Base-by-base conservation (phyloP, 2,797 vertebrate species). In the Crenichthys baileyi region DNA sequence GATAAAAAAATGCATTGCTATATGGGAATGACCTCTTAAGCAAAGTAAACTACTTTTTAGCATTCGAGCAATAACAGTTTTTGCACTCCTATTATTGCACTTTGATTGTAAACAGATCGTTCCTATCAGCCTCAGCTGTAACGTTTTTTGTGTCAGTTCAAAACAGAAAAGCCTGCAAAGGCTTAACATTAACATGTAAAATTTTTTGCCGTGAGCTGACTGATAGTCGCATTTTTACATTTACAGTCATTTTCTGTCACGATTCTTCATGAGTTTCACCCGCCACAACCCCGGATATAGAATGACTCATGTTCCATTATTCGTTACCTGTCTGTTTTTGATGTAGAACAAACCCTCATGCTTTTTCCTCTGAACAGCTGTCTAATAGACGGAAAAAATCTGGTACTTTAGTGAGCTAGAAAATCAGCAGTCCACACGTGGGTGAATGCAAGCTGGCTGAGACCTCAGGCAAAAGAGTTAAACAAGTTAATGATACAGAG, bases 351-450 rank as follows among this genome's bases (percentile, higher is more conserved):
- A n/a, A 31, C 11, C n/a, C 5, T 50, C 73, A 41, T 53, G 63
- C 31, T 79, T 70, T 18, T 74, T 72, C 80, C 74, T 74, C 22
- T 63, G 70, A 67, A 72, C 60, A 72, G 48, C 72, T 76, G 44
- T 24, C 7, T 12, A 7, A 70, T 50, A 53, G 73, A 20, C 18
- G 77, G 51, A 41, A 73, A 58, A 55, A 55, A 13, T 4, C 36
- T 24, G 13, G 53, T 26, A 20, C 72, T 77, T 70, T 67, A 81
- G 78, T 20, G 36, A n/a, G 41, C 67, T 26, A 73, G 29, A 51
- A 73, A 82, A 83, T 87, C 77, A 75, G 74, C 70, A 89, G 76
- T 75, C 80, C 20, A 63, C 1, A 24, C 44, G 22, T 85, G 86
- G 73, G 56, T 75, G 80, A 84, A 84, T 46, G 72, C 31, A 55